phyloP scores from a whole-genome alignment of 2,113 vertebrate genomes.

The Myotis yumanensis region DNA sequence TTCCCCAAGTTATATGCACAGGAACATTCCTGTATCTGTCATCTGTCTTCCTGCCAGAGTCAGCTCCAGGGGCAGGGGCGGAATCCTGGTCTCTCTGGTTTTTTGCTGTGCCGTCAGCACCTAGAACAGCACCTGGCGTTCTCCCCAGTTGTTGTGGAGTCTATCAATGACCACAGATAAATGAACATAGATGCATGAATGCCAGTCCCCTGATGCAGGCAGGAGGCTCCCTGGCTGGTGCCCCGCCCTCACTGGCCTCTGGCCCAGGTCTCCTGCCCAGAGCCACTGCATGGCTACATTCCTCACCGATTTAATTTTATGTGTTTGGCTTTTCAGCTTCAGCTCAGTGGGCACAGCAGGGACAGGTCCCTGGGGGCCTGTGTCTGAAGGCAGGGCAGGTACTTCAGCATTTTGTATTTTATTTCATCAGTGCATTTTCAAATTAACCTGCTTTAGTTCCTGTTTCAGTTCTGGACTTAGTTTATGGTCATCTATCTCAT shows the following conservation, averaged over 20 bases:
- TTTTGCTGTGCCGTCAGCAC: not conserved
- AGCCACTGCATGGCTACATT: not conserved
- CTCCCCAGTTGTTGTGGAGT: not conserved
- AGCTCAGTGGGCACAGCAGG: conserved; percentile 22
- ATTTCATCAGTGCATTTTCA: conserved; percentile 12
- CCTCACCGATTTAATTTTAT: conserved; percentile 61
- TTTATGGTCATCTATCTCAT: not conserved
- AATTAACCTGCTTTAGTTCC: not conserved
- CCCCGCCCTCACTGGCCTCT: not conserved
- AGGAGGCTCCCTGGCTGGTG: not conserved
- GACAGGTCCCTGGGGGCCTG: conserved; percentile 41
- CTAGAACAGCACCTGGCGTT: not conserved
- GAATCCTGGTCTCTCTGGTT: not conserved
- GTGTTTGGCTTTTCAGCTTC: conserved; percentile 25
- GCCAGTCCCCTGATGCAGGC: not conserved
- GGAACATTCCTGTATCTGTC: not conserved
- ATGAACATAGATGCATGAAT: not conserved
- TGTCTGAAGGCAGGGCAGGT: not conserved
- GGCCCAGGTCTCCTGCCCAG: not conserved
- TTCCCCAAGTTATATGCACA: not conserved
- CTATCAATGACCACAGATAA: not conserved
- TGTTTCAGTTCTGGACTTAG: not conserved
- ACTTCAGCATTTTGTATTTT: conserved; percentile 29
- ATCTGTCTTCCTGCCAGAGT: not conserved
- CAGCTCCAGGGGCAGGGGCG: not conserved